Base-by-base conservation (phyloP, 2,888 invertebrate species). In the Metalampra italica region DNA sequence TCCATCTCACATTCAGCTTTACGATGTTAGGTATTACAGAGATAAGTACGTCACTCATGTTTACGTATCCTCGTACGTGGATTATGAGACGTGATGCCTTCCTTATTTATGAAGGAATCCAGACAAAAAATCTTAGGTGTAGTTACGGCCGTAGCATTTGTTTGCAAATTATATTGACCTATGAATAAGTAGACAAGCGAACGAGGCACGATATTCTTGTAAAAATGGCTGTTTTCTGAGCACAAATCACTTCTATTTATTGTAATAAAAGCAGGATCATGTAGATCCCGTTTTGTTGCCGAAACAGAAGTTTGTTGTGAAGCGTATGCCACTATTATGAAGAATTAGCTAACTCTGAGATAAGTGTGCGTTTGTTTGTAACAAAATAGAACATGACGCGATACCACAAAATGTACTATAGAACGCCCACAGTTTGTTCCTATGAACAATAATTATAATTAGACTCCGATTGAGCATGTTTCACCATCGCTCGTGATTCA, bases 371-470 rank as follows among this genome's bases (percentile, higher is more conserved):
- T 22, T 22, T 32, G 2, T 22, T 22, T 32, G 7, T 36, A 36
- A 36, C n/a, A 36, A 36, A 36, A 36, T 36, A 36, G 14, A 39
- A 15, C 39, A 39, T 39, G 39, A 39, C 39, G 39, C 39, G 13
- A 14, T 7, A 39, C 39, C 39, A 39, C 39, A 39, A 39, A 46
- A 13, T 5, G 34, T 29, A 46, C 32, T n/a, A 46, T 29, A 43
- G 43, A 46, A 46, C 29, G 43, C 29, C 11, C 43, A 46, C 46
- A 43, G 37, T 50, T 46, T 46, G 43, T 51, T 47, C 69, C 66
- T 67, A 75, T 72, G 74, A 80, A 79, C 78, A 78, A 79, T 78
- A 82, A 77, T 81, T 75, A 78, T 85, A 82, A 87, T 86, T 81
- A 84, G 79, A 83, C 74, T 72, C 60, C 68, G 71, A 82, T 84